Conservation (phyloP, 2,888 invertebrate species). For the Mesorhabditis spiculigera region DNA sequence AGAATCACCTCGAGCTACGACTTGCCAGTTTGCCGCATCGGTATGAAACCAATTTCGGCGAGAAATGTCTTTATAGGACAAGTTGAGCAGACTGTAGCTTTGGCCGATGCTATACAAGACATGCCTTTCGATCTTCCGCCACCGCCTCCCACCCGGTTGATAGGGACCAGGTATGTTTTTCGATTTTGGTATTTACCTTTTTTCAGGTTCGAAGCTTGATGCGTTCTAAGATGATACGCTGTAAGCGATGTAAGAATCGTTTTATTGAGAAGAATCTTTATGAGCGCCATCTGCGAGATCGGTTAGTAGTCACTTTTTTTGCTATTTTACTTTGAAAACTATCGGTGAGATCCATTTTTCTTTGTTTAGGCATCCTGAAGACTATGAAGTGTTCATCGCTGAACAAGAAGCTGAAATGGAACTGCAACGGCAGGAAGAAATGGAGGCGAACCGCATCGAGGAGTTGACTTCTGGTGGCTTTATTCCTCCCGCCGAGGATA, state of each 20-base stretch:
- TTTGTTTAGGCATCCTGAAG: conserved; percentile 38
- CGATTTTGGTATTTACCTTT: conserved; percentile 43
- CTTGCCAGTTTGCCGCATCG: not conserved
- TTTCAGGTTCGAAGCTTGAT: not conserved
- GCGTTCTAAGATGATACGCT: conserved; percentile 18
- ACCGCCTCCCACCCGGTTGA: conserved; percentile 40
- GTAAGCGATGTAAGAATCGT: conserved; percentile 55
- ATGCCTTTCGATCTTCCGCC: conserved; percentile 22
- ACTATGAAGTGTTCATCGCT: conserved; percentile 51
- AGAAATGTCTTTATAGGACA: no score
- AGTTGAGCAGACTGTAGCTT: not conserved
- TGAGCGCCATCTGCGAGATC: conserved; percentile 53
- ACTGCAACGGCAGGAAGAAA: conserved; percentile 39
- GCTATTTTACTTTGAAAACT: not conserved
- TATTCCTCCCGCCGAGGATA: conserved; percentile 55
- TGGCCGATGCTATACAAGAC: not conserved
- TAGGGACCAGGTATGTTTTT: conserved; percentile 44
- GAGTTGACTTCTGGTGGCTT: conserved; percentile 56
- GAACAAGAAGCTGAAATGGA: conserved; percentile 40
- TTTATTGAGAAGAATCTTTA: conserved; percentile 54
- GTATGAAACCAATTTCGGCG: not conserved
- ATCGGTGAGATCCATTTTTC: conserved; percentile 3
- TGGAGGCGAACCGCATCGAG: conserved; percentile 51
- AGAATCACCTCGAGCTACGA: not conserved
- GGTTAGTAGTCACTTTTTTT: conserved; percentile 3